phyloP scores from a whole-genome alignment of 2,888 invertebrate genomes.

The Bhutanitis thaidina region DNA sequence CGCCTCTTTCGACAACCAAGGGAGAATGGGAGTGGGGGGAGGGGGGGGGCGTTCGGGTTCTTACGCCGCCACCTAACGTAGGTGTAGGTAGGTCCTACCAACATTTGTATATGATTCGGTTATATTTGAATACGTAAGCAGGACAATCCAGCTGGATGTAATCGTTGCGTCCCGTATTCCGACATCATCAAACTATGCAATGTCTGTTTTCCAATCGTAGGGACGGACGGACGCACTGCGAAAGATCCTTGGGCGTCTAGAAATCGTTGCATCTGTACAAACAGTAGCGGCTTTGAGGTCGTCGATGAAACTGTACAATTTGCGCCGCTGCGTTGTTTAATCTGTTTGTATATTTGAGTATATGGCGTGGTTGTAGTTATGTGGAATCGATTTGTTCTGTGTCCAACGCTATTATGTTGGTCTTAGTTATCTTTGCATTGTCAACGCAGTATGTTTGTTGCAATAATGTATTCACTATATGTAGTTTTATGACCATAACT shows the following conservation, averaged over 20 bases:
- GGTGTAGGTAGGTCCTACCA: too few relatives aligned
- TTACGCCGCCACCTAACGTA: too few relatives aligned
- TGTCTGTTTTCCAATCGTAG: neutral
- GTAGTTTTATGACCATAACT: too few relatives aligned
- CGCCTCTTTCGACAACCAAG: too few relatives aligned
- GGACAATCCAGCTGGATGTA: neutral
- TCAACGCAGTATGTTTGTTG: too few relatives aligned
- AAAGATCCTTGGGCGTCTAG: neutral
- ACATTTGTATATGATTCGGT: neutral
- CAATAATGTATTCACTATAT: too few relatives aligned
- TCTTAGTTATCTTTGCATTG: too few relatives aligned
- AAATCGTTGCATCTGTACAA: constrained; percentile 15
- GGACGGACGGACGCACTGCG: neutral
- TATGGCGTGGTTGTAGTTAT: neutral
- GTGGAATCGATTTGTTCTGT: too few relatives aligned
- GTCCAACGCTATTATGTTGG: too few relatives aligned
- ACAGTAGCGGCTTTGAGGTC: constrained; percentile 5
- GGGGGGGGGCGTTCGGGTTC: too few relatives aligned
- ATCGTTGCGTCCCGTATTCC: neutral
- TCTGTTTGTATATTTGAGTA: neutral
- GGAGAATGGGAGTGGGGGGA: too few relatives aligned
- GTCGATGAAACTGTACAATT: constrained; percentile 8
- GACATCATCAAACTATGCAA: neutral
- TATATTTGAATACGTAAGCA: neutral
- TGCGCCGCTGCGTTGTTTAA: neutral